Evolutionary conservation across 1,140 invertebrate genomes (phyloP).

Genomic region (Zelostemma sp.): DNA sequence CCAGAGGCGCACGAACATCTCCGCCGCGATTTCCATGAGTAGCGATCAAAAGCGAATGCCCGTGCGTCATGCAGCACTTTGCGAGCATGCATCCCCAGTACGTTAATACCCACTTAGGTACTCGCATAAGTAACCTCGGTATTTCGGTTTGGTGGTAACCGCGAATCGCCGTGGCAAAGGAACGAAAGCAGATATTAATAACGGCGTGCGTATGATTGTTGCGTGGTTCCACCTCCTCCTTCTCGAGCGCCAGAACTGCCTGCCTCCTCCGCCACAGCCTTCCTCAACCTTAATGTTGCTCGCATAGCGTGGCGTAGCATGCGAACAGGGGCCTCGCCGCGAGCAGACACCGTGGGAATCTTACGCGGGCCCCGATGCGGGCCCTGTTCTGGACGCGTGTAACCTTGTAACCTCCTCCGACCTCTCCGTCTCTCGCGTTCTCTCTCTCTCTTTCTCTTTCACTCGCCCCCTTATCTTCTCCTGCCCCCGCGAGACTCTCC

Average conservation of each 20-base stretch:
- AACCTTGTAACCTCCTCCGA: conserved; percentile 67
- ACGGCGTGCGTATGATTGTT: conserved; percentile 59
- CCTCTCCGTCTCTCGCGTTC: conserved; percentile 50
- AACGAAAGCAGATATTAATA: conserved; percentile 62
- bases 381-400: conserved; percentile 65
- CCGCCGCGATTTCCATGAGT: conserved; percentile 26
- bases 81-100: conserved; percentile 34
- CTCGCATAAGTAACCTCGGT: conserved; percentile 32
- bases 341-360: conserved; percentile 69
- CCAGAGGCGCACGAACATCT: conserved; percentile 41
- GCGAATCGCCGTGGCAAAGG: conserved; percentile 42
- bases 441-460: conserved; percentile 17
- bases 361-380: conserved; percentile 62
- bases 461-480: conserved; percentile 15
- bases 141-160: conserved; percentile 45
- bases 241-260: conserved; percentile 35
- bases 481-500: conserved; percentile 31
- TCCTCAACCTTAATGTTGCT: conserved; percentile 62
- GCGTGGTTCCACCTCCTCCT: conserved; percentile 51
- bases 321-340: conserved; percentile 63
- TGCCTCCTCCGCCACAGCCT: conserved; percentile 47
- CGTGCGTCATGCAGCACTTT: conserved; percentile 22
- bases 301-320: conserved; percentile 60
- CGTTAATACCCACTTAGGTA: conserved; percentile 44
- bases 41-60: conserved; percentile 37